Conservation (phyloP, 2,888 invertebrate species). For the Drosophila melanosoma region DNA sequence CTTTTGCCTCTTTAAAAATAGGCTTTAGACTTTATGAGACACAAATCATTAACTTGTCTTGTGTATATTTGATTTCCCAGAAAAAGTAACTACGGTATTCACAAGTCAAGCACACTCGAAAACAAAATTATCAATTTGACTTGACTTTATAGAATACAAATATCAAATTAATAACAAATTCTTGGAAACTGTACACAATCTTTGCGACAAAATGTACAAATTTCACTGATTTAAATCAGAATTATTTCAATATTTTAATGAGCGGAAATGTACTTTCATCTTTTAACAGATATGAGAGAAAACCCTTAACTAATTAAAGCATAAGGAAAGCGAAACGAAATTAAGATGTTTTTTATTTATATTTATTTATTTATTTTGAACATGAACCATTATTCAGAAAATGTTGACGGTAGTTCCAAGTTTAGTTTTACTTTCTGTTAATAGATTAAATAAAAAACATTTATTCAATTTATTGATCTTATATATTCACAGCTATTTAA, state of each 20-base stretch:
- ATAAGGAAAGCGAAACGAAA: not conserved
- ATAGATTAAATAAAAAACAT: not conserved
- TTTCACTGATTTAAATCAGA: not conserved
- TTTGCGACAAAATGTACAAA: not conserved
- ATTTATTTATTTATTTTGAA: not conserved
- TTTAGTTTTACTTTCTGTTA: not conserved
- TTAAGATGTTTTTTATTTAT: not conserved
- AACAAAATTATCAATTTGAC: not conserved
- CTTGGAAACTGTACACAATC: not conserved
- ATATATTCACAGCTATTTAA: not conserved
- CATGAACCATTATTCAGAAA: not conserved
- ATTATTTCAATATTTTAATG: not conserved
- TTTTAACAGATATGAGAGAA: not conserved
- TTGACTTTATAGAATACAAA: not conserved
- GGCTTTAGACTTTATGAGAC: slow-evolving; percentile 8
- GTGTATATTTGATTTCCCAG: not conserved
- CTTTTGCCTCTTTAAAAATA: not conserved
- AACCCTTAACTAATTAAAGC: not conserved
- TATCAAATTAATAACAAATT: not conserved
- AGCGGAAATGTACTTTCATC: not conserved
- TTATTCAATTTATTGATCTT: not conserved
- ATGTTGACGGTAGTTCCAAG: not conserved
- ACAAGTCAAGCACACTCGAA: not conserved
- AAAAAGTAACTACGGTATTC: not conserved
- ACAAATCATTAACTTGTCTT: slow-evolving; percentile 22